phyloP scores from a whole-genome alignment of 1,140 invertebrate genomes.

The Scaptodrosophila lebanonensis region DNA sequence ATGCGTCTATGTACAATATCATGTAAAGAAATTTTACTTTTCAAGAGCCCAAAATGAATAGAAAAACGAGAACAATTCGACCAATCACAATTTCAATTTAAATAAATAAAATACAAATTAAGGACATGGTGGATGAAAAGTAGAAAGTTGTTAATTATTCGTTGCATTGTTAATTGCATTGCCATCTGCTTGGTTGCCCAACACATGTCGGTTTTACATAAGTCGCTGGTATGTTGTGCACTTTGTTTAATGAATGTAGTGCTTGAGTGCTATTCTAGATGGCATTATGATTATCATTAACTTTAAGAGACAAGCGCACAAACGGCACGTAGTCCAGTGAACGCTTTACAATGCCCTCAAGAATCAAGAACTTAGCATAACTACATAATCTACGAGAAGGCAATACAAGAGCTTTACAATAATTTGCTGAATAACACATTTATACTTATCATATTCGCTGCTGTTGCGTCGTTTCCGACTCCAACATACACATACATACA shows the following conservation, averaged over 20 bases:
- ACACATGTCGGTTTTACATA: background rate
- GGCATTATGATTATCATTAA: too few relatives aligned
- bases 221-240: constrained; percentile 8
- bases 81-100: too few relatives aligned
- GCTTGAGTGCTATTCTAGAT: background rate
- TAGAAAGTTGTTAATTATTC: too few relatives aligned
- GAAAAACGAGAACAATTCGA: too few relatives aligned
- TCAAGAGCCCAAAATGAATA: too few relatives aligned
- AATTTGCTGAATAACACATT: too few relatives aligned
- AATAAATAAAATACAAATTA: too few relatives aligned
- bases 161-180: constrained; percentile 22
- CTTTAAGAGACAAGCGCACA: too few relatives aligned
- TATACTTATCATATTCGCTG: constrained; percentile 8
- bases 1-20: too few relatives aligned
- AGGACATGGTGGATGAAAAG: too few relatives aligned
- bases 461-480: constrained; percentile 37
- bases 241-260: constrained; percentile 33
- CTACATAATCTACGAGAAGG: constrained; percentile 15
- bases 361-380: constrained; percentile 31
- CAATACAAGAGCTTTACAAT: constrained; percentile 3
- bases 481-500: too few relatives aligned
- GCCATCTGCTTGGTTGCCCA: constrained; percentile 9
- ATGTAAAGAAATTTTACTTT: too few relatives aligned
- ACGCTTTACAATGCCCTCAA: constrained; percentile 35
- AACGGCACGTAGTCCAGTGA: constrained; percentile 48